Evolutionary conservation across 2,113 vertebrate species (phyloP).

Genomic region (Saguinus midas): DNA sequence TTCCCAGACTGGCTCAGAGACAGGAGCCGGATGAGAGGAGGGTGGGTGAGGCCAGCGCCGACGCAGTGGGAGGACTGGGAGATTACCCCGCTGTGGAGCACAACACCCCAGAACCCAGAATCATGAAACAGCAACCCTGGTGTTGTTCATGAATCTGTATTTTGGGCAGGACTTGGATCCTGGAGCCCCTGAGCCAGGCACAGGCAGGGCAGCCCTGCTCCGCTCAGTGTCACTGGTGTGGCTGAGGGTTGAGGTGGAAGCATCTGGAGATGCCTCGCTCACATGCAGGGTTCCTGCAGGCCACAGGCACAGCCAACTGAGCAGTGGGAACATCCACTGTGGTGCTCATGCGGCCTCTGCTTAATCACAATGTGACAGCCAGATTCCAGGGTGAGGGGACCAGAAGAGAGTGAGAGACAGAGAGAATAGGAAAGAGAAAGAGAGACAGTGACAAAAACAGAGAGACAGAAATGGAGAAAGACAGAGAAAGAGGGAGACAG

Average conservation of each 20-base stretch:
- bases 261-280: neutral
- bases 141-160: neutral
- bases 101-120: accelerated
- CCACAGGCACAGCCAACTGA: neutral
- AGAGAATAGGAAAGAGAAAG: too few species aligned
- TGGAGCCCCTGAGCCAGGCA: too few species aligned
- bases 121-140: neutral
- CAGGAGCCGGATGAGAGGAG: neutral
- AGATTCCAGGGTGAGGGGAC: neutral
- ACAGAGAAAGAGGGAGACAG: too few species aligned
- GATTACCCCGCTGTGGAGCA: neutral
- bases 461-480: neutral
- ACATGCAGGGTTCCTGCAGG: accelerated
- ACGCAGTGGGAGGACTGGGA: accelerated
- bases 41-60: accelerated
- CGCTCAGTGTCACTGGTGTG: neutral
- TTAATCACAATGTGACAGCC: neutral
- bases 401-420: neutral
- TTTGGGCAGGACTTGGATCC: neutral
- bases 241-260: too few species aligned
- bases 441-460: neutral
- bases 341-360: too few species aligned
- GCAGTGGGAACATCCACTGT: neutral
- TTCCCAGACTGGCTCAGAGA: neutral
- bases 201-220: too few species aligned